Evolutionary conservation across 64 coral and sea anemone species (phyloP), one percentile per base, ranked within the genome.

Genomic region (Catalaphyllia jardinei): DNA sequence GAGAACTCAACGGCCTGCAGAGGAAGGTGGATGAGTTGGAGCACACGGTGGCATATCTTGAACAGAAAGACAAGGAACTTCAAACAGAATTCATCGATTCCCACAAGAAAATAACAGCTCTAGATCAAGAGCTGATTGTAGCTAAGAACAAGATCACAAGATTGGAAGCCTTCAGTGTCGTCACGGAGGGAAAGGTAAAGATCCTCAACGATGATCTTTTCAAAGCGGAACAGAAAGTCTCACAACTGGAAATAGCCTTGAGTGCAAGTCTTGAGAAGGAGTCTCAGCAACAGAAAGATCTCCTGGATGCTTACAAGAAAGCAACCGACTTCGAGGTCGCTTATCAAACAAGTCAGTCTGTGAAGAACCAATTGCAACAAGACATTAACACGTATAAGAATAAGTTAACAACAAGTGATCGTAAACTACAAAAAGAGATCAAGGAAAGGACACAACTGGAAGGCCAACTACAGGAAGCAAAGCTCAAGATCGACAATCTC

Each of bases 231-330:
- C 69, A 97, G 77, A 93, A 91, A 63, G 79, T 83, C 20, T 71
- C 77, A 50, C 80, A 93, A 22, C 88, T 97, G 16, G 92, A 93
- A 50, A 22, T 60, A 71, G 74, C 88, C 39, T 78, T 97, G 16
- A 83, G 28, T 31, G 65, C 61, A 20, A 52, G 69, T 72, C 91
- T 79, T 24, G 95, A 97, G 71, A 97, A 76, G 13, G 88, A 93
- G 60, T 86, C 84, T 28, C 83, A 84, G 60, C 88, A 93, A 30
- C 91, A 97, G 93, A 90, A 76, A 62, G 95, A 97, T 31, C 83
- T 97, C 17, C n/a, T 97, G 3, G 91, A 93, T 79, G 87, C 91
- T 10, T 82, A 72, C 75, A 97, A 97, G 83, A 97, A 91, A 64
- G 77, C 88, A 17, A 88, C 88, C 17, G 95, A 97, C 25, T 88